Percentiles rank a stretch among this genome's conserved stretches.
Evolutionary conservation across 2,888 invertebrate genomes (phyloP).

Genomic region (Limnephilus marmoratus): DNA sequence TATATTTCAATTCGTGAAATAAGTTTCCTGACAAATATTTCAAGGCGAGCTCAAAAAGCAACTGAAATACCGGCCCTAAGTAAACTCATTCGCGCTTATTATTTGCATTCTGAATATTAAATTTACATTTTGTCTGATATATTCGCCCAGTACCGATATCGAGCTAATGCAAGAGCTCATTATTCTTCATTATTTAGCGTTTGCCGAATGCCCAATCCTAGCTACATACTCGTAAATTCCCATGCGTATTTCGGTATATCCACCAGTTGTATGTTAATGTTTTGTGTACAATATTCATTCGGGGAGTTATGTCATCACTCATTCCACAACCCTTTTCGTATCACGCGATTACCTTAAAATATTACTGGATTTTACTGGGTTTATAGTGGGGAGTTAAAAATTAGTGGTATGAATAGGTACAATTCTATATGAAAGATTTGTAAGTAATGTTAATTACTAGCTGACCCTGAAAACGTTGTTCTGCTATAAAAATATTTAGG

Average conservation of each 20-base stretch:
- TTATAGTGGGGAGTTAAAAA: neutral
- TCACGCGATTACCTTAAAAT: neutral
- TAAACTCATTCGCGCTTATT: neutral
- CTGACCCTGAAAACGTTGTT: too few species aligned
- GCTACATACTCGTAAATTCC: neutral
- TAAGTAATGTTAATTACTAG: too few species aligned
- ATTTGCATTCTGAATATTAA: neutral
- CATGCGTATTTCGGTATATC: neutral
- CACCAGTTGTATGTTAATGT: neutral
- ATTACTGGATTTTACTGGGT: neutral
- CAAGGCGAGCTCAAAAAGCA: too few species aligned
- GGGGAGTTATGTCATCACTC: neutral
- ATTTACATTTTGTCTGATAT: neutral
- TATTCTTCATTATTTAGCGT: neutral
- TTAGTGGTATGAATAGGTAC: neutral
- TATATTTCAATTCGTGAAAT: too few species aligned
- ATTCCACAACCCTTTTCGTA: neutral
- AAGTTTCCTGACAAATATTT: too few species aligned
- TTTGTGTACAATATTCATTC: neutral
- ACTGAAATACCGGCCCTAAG: too few species aligned
- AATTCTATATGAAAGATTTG: neutral
- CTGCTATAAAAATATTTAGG: too few species aligned
- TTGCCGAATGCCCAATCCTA: neutral
- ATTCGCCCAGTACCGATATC: neutral
- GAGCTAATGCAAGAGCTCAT: neutral